Evolutionary conservation across 2,113 vertebrate species (phyloP).

Genomic region (Merops nubicus): DNA sequence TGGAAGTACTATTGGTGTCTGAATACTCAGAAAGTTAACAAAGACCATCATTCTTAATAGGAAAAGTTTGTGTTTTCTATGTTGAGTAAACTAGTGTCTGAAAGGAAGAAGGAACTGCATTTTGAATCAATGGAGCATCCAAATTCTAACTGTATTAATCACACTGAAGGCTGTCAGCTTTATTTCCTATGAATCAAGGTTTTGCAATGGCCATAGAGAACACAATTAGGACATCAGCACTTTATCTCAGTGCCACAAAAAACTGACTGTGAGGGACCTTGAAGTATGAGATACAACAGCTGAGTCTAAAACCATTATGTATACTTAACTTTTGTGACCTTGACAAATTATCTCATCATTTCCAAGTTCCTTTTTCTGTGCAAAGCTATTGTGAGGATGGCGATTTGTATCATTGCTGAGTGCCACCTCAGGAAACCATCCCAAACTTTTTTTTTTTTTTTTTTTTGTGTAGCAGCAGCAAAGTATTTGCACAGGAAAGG

Average conservation of each 20-base stretch:
- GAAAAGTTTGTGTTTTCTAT: neutral
- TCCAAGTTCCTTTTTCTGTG: neutral
- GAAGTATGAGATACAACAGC: neutral
- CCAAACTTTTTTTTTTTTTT: too few relatives aligned
- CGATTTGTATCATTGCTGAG: neutral
- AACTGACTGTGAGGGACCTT: neutral
- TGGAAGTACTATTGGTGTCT: accelerated
- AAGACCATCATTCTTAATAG: neutral
- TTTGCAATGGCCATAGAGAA: neutral
- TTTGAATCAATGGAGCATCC: neutral
- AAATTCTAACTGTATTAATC: neutral
- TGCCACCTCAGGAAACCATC: neutral
- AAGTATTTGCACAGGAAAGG: neutral
- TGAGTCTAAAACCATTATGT: neutral
- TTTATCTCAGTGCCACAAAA: neutral
- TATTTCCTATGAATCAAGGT: neutral
- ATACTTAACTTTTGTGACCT: neutral
- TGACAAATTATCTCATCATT: neutral
- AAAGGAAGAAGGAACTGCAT: neutral
- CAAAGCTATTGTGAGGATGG: neutral
- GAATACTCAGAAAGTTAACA: neutral
- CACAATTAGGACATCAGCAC: neutral
- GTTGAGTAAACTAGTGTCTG: neutral
- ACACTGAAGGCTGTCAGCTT: neutral
- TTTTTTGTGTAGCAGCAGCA: neutral